Base-by-base conservation (phyloP, 2,113 vertebrate genomes). In the Tachysurus fulvidraco region DNA sequence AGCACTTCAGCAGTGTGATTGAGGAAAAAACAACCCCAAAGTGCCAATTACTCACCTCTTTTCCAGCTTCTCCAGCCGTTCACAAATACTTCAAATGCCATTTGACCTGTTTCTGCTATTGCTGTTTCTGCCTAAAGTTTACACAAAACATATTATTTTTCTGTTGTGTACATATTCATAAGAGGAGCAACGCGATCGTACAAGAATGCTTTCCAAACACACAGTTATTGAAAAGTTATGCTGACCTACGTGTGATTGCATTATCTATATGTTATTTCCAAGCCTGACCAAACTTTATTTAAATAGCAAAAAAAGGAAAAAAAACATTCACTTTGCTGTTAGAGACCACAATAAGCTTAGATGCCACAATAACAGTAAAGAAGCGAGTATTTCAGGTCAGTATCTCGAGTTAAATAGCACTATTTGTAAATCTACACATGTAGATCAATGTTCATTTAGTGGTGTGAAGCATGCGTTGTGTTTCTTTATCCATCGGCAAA, bases 21-120 rank as follows among this genome's bases (percentile, higher is more conserved):
- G 28, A 30, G 54, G 28, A 59, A 21, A 36, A 55, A 60, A 60
- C 55, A 81, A 60, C 36, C 30, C n/a, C 0, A 81, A 60, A 81
- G 30, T 60, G 21, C 30, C 78, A 81, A 81, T 81, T 60, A 81
- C 78, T 60, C 10, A 80, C 55, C 78, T 59, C 4, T 36, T 60
- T 44, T 77, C 25, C 4, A 78, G 25, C 50, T 28, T 60, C n/a
- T 81, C 25, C 55, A 60, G 54, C 30, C 23, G 52, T 25, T 81
- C 36, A 25, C 78, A 60, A 81, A 41, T 41, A n/a, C 4, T 60
- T 14, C 9, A 5, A 41, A 81, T 60, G 17, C 57, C 54, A 21
- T 23, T 80, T 36, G 52, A 23, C 55, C 55, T 60, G 78, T 9
- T 79, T 59, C 77, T 57, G 12, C 17, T 79, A 57, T 79, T 21